These are phyloP conservation scores for Labeo rohita DNA, from an alignment of 2,113 vertebrate genomes.

Conservation along the genomic window DNA sequence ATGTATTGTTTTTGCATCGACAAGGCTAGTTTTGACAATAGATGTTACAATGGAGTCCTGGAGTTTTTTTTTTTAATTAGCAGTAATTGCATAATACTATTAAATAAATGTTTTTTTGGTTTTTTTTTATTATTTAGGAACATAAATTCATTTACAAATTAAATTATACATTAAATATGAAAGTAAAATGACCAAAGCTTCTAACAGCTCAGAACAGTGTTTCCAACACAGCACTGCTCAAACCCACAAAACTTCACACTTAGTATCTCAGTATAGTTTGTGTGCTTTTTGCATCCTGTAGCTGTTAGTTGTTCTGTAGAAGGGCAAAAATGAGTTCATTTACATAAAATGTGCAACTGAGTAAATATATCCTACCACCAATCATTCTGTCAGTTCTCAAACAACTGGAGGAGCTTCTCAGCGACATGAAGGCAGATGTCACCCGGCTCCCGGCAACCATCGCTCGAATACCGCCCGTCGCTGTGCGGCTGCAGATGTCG, in stretches of 20 bases:
- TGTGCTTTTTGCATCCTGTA: not conserved
- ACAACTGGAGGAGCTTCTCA: slow-evolving; percentile 96
- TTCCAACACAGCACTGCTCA: not conserved
- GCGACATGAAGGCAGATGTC: slow-evolving; percentile 99
- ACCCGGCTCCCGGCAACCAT: slow-evolving; percentile 95
- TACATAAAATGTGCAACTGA: not conserved
- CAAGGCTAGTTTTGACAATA: not conserved
- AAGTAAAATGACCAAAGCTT: not conserved
- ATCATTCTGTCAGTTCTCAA: slow-evolving; percentile 84
- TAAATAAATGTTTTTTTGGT: not conserved
- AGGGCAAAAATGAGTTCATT: not conserved
- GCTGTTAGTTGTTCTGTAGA: not conserved
- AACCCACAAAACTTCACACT: slow-evolving; percentile 2
- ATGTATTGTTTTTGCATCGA: not conserved
- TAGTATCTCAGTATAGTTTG: not conserved
- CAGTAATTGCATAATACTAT: not conserved
- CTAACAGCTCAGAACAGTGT: not conserved
- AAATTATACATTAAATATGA: not conserved
- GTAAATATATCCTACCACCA: not conserved
- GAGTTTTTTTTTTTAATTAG: no score
- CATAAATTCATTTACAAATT: not conserved
- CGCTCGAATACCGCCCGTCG: slow-evolving; percentile 94
- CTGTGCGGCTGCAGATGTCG: slow-evolving; percentile 95
- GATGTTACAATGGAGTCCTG: not conserved
- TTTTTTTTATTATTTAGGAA: not conserved